Conservation (phyloP, 2,888 invertebrate genomes). For the Acronicta psi region DNA sequence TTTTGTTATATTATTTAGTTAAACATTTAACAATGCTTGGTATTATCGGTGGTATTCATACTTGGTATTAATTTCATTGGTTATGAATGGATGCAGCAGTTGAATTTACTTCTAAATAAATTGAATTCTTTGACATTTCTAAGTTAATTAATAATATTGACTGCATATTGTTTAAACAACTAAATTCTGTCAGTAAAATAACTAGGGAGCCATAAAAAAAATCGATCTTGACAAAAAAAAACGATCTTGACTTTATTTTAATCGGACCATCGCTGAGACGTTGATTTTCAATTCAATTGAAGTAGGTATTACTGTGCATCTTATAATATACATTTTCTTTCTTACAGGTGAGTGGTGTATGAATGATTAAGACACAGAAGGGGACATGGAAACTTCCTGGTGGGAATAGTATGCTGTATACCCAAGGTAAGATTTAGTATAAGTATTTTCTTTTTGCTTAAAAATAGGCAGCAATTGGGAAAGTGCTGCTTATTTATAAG, state of each 20-base stretch:
- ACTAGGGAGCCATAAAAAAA: too few species aligned
- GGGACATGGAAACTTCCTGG: slow-evolving; percentile 43
- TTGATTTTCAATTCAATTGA: too few species aligned
- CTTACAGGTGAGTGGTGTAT: slow-evolving; percentile 69
- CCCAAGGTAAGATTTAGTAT: slow-evolving; percentile 78
- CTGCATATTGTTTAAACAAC: too few species aligned
- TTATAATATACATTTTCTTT: not conserved
- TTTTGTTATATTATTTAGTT: slow-evolving; percentile 8
- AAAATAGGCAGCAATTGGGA: too few species aligned
- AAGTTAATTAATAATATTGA: too few species aligned
- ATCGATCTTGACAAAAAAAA: too few species aligned
- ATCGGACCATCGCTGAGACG: too few species aligned
- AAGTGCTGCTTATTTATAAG: too few species aligned
- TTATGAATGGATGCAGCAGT: not conserved
- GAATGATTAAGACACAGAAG: slow-evolving; percentile 58
- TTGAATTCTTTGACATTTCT: not conserved
- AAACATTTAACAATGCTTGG: too few species aligned
- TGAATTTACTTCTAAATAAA: not conserved
- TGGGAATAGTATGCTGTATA: slow-evolving; percentile 79
- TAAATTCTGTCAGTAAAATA: too few species aligned
- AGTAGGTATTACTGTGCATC: not conserved
- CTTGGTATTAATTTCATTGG: slow-evolving; percentile 10
- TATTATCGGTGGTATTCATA: slow-evolving; percentile 1
- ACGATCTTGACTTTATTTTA: too few species aligned
- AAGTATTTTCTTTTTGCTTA: too few species aligned